Evolutionary conservation across 1,140 invertebrate species (phyloP), one percentile per base, ranked within the genome.

Genomic region (Tribolium castaneum): DNA sequence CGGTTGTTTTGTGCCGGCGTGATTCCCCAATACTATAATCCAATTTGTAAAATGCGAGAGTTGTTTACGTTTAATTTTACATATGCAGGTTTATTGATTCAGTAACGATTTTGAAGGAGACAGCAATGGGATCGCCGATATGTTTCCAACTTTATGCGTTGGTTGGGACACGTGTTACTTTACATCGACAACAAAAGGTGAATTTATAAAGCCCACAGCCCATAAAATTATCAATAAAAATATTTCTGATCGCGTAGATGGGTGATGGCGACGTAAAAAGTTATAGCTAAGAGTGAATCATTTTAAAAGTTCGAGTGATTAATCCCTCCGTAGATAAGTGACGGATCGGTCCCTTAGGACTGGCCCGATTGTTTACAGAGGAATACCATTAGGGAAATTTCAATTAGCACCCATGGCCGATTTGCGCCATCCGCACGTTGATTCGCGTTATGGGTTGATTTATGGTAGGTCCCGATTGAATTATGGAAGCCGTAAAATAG

Each of bases 311-410:
- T 3, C n/a, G 5, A n/a, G 9, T 45, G 39, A 45, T 45, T 10
- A n/a, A 45, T 45, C 5, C n/a, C 9, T 45, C 39, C 39, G 39
- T n/a, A 10, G 3, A 49, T 73, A 82, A 82, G 81, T 82, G 81
- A 82, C 79, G 70, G 81, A 82, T 82, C 75, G 75, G 71, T 75
- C 81, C 81, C 81, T 30, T 70, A 75, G 80, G 79, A 79, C 74
- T 75, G 72, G 45, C 45, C 30, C 49, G 74, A 78, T 80, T 82
- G 81, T 82, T 82, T 80, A 82, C 81, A 82, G 70, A 82, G 81
- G 72, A 82, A 82, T 75, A 73, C 79, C 81, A 82, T 82, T 82
- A 82, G 81, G 81, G 79, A 80, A 82, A 82, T 82, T 82, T 82
- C 79, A 82, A 82, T 82, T 80, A 77, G 79, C 25, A 70, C 80